phyloP scores from a whole-genome alignment of 2,888 invertebrate species.

The Tuta absoluta region DNA sequence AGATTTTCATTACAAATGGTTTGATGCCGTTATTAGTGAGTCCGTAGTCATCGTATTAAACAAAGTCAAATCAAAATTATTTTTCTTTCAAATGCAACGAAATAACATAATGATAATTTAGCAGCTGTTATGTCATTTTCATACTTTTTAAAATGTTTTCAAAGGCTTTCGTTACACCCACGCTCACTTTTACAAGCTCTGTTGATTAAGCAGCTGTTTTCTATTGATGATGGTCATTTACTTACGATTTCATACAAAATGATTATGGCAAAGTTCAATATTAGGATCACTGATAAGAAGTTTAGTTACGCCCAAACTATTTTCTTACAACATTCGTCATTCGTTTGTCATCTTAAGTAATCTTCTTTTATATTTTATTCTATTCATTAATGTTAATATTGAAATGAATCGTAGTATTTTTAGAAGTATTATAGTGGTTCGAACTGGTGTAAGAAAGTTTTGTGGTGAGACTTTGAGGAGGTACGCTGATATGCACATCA shows the following conservation, averaged over 20 bases:
- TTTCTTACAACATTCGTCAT: constrained; percentile 1
- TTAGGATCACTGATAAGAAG: constrained; percentile 7
- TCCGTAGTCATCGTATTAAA: too few relatives aligned
- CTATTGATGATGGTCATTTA: constrained; percentile 12
- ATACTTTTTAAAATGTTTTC: too few relatives aligned
- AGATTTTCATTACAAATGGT: too few relatives aligned
- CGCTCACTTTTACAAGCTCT: background rate
- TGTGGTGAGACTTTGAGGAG: background rate
- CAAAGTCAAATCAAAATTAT: too few relatives aligned
- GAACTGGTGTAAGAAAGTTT: background rate
- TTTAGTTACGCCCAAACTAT: background rate
- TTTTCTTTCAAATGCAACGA: too few relatives aligned
- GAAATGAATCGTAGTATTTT: constrained; percentile 17
- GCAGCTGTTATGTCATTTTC: too few relatives aligned
- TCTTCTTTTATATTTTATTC: background rate
- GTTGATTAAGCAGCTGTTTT: background rate
- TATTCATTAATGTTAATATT: constrained; percentile 10
- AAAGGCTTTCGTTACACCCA: too few relatives aligned
- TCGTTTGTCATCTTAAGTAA: constrained; percentile 2
- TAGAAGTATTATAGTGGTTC: background rate
- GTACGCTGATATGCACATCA: background rate
- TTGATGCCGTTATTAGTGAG: too few relatives aligned
- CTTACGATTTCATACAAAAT: constrained; percentile 10
- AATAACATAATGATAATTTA: too few relatives aligned
- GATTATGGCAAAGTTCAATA: constrained; percentile 10